Percentiles rank a stretch among this genome's conserved stretches.
These are phyloP conservation scores for Vidua chalybeata DNA, from an alignment of 2,113 vertebrate genomes.

Conservation along the genomic window DNA sequence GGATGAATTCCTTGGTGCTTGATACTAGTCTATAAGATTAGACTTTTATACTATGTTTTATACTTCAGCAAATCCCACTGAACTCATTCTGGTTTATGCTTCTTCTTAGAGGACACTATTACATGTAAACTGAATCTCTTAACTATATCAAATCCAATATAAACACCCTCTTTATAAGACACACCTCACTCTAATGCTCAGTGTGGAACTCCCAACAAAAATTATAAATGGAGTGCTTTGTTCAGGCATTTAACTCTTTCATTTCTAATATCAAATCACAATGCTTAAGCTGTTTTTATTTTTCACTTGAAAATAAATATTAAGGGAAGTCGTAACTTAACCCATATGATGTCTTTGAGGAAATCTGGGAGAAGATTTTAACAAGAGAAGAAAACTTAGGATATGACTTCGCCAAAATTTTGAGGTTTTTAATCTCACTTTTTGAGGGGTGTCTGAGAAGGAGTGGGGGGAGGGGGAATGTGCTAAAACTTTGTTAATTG, in stretches of 20 bases:
- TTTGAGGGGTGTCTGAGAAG: background rate
- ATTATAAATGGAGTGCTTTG: constrained; percentile 60
- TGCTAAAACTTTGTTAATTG: constrained; percentile 74
- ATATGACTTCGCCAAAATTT: background rate
- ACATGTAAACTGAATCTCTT: constrained; percentile 59
- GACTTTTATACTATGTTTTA: constrained; percentile 50
- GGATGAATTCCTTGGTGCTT: constrained; percentile 27
- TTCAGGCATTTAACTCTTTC: constrained; percentile 51
- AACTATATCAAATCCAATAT: constrained; percentile 69
- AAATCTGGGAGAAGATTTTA: constrained; percentile 23
- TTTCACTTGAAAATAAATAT: constrained; percentile 49
- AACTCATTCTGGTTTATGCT: constrained; percentile 66
- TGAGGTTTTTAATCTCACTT: background rate
- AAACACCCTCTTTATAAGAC: constrained; percentile 67
- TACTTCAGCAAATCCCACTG: constrained; percentile 56
- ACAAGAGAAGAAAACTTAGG: background rate
- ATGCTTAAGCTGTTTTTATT: constrained; percentile 45
- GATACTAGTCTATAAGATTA: constrained; percentile 56
- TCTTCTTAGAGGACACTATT: constrained; percentile 50
- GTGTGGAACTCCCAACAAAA: constrained; percentile 47
- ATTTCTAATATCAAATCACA: constrained; percentile 24
- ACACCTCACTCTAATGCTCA: constrained; percentile 43
- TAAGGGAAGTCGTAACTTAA: constrained; percentile 9
- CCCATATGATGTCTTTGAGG: constrained; percentile 33
- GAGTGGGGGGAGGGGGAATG: constrained; percentile 19